phyloP scores from a whole-genome alignment of 2,113 vertebrate species.

The Willisornis vidua region DNA sequence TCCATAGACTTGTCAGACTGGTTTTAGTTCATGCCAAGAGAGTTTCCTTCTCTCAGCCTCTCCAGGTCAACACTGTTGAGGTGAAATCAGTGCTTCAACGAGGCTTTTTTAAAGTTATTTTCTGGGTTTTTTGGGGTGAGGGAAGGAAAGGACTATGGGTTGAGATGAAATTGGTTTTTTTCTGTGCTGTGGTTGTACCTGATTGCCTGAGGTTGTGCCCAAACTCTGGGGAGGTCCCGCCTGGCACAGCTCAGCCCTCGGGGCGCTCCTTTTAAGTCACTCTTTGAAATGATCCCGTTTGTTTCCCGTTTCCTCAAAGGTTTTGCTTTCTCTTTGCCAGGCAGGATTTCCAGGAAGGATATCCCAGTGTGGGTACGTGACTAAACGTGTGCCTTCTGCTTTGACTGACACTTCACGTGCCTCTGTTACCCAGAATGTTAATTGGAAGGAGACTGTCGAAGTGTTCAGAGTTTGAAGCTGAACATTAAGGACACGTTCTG shows the following conservation, averaged over 20 bases:
- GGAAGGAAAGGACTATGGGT: neutral
- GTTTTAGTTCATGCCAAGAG: neutral
- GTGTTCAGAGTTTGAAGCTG: neutral
- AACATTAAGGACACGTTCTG: neutral
- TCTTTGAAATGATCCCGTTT: neutral
- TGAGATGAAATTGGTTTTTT: neutral
- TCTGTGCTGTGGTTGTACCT: neutral
- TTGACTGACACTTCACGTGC: neutral
- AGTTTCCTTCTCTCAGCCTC: neutral
- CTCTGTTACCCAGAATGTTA: constrained; percentile 15
- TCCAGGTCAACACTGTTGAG: neutral
- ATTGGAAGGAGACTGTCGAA: neutral
- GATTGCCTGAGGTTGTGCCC: neutral
- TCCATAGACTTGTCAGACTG: constrained; percentile 29
- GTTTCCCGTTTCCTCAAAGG: neutral
- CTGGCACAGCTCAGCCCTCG: neutral
- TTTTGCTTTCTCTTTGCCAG: constrained; percentile 39
- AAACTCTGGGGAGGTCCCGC: neutral
- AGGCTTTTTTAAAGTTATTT: neutral
- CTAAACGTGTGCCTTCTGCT: neutral
- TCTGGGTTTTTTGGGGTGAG: neutral
- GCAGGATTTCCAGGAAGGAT: neutral
- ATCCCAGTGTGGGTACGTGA: neutral
- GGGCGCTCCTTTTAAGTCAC: neutral
- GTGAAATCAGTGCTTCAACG: neutral